phyloP scores from a whole-genome alignment of 2,888 invertebrate species.

The Lochmaea capreae region DNA sequence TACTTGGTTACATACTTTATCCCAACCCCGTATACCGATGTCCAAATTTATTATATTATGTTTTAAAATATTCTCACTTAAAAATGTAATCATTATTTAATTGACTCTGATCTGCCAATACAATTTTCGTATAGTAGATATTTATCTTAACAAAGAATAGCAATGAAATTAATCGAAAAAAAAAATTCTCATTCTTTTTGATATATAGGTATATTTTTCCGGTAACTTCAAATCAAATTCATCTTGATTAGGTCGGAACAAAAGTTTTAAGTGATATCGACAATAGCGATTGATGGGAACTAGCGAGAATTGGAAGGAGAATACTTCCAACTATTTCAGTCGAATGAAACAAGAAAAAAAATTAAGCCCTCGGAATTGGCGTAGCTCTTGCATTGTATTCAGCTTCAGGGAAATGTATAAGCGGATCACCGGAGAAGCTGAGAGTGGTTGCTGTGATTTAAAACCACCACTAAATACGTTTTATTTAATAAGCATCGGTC shows the following conservation, averaged over 20 bases:
- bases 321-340: not conserved
- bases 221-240: conserved; percentile 27
- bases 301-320: conserved; percentile 14
- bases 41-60: too few species aligned
- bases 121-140: too few species aligned
- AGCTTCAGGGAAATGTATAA: not conserved
- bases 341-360: not conserved
- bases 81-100: too few species aligned
- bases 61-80: too few species aligned
- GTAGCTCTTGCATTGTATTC: not conserved
- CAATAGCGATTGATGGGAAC: conserved; percentile 35
- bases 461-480: not conserved
- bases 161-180: too few species aligned
- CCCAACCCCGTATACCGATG: too few species aligned
- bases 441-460: not conserved
- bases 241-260: conserved; percentile 27
- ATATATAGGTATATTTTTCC: not conserved
- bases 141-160: too few species aligned
- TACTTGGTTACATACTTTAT: too few species aligned
- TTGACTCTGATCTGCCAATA: too few species aligned
- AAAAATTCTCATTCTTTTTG: too few species aligned
- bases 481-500: not conserved
- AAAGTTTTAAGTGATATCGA: conserved; percentile 37
- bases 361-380: conserved; percentile 3
- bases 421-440: not conserved